Evolutionary conservation across 2,797 vertebrate genomes (phyloP).

Genomic region (Miichthys miiuy): DNA sequence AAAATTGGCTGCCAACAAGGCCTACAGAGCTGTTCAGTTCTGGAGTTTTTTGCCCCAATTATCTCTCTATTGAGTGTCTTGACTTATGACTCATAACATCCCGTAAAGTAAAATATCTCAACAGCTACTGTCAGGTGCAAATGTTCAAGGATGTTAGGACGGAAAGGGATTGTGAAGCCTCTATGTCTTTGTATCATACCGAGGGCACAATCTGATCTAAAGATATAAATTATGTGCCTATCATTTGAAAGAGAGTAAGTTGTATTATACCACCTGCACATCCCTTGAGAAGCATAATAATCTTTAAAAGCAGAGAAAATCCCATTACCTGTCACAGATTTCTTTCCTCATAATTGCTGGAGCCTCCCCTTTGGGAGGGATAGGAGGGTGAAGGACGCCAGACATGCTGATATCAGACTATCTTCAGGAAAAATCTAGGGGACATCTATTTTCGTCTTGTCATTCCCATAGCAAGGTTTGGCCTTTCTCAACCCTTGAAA

Average conservation of each 20-base stretch:
- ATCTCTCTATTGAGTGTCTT: slow-evolving; percentile 46
- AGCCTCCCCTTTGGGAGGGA: slow-evolving; percentile 75
- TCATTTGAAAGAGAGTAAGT: slow-evolving; percentile 71
- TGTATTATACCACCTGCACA: slow-evolving; percentile 75
- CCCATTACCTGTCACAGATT: slow-evolving; percentile 83
- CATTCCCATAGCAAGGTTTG: slow-evolving; percentile 54
- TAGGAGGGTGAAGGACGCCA: slow-evolving; percentile 80
- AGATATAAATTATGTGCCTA: slow-evolving; percentile 78
- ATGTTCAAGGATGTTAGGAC: slow-evolving; percentile 60
- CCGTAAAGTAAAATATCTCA: slow-evolving; percentile 38
- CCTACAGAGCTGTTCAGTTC: slow-evolving; percentile 38
- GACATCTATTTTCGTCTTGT: slow-evolving; percentile 77
- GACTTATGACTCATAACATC: slow-evolving; percentile 45
- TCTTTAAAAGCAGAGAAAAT: slow-evolving; percentile 83
- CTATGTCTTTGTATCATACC: slow-evolving; percentile 45
- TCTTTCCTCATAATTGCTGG: slow-evolving; percentile 81
- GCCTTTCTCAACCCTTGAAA: slow-evolving; percentile 57
- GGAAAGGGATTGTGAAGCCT: slow-evolving; percentile 24
- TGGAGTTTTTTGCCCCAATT: slow-evolving; percentile 51
- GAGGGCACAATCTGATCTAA: slow-evolving; percentile 70
- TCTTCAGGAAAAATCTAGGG: slow-evolving; percentile 74
- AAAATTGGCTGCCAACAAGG: slow-evolving; percentile 44
- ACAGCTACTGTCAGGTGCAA: slow-evolving; percentile 45
- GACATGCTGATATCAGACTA: slow-evolving; percentile 68
- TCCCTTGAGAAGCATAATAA: slow-evolving; percentile 83